These are phyloP conservation scores for Lasioglossum leucozonium DNA, from an alignment of 2,888 invertebrate genomes.

Conservation along the genomic window DNA sequence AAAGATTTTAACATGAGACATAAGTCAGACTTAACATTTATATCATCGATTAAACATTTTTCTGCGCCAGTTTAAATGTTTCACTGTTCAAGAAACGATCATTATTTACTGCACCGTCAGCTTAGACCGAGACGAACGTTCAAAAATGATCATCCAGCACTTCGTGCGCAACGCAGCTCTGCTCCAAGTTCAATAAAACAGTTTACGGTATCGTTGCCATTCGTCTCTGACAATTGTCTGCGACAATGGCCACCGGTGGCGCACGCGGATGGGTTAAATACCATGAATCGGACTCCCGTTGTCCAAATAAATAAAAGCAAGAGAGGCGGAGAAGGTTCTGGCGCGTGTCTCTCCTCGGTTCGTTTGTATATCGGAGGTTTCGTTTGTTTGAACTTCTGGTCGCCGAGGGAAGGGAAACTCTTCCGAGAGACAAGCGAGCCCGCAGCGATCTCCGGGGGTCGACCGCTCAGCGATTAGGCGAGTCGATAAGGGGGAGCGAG, in stretches of 20 bases:
- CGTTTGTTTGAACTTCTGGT: slow-evolving; percentile 59
- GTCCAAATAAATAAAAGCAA: slow-evolving; percentile 57
- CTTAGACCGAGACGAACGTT: not conserved
- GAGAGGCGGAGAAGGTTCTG: slow-evolving; percentile 25
- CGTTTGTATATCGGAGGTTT: slow-evolving; percentile 62
- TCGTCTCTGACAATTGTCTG: not conserved
- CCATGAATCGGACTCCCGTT: not conserved
- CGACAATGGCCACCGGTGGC: not conserved
- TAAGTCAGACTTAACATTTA: no score
- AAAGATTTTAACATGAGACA: no score
- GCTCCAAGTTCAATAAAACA: not conserved
- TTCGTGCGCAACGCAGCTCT: not conserved
- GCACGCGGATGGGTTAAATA: not conserved
- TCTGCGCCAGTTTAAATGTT: no score
- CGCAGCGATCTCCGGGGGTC: slow-evolving; percentile 36
- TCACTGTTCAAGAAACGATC: not conserved
- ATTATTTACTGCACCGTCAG: not conserved
- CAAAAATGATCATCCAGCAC: not conserved
- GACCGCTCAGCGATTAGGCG: slow-evolving; percentile 42
- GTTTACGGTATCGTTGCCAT: not conserved
- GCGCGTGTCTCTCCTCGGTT: slow-evolving; percentile 65
- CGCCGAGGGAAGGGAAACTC: slow-evolving; percentile 29
- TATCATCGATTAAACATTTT: no score
- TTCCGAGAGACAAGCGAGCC: slow-evolving; percentile 24
- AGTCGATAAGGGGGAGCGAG: slow-evolving; percentile 30